Evolutionary conservation across 2,797 vertebrate genomes (phyloP).

Genomic region (Pristis pectinata): DNA sequence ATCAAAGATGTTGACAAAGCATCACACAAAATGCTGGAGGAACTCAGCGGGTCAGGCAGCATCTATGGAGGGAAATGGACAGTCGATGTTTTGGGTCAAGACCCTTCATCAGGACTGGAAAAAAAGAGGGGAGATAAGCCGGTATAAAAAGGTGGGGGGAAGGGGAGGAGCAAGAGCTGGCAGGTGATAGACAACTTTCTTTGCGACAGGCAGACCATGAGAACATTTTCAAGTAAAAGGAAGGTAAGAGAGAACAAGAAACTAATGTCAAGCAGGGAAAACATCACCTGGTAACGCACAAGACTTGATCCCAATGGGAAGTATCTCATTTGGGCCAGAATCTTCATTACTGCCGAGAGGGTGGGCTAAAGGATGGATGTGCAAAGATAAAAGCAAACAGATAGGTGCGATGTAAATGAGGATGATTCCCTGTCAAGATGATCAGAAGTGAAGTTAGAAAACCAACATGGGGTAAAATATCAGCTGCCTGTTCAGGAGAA

Average conservation of each 20-base stretch:
- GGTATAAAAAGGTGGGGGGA: too few species aligned
- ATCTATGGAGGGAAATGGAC: too few species aligned
- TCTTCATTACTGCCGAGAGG: neutral
- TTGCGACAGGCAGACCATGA: neutral
- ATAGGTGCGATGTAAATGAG: neutral
- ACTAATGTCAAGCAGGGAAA: neutral
- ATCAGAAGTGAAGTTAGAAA: neutral
- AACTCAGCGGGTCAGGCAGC: too few species aligned
- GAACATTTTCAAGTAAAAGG: neutral
- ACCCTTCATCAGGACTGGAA: too few species aligned
- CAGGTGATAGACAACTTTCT: neutral
- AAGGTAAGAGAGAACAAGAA: neutral
- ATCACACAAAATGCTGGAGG: neutral
- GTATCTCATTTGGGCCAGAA: neutral
- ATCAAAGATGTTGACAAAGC: neutral
- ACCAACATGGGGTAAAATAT: neutral
- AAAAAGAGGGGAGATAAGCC: too few species aligned
- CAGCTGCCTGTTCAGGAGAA: neutral
- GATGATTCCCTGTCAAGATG: neutral
- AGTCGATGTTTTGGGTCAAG: neutral
- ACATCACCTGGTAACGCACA: neutral
- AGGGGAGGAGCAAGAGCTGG: too few species aligned
- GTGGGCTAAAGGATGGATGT: neutral
- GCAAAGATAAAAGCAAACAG: neutral
- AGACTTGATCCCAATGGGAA: neutral